Conservation (phyloP, 2,888 invertebrate species). For the Noctuana brunneofusca region DNA sequence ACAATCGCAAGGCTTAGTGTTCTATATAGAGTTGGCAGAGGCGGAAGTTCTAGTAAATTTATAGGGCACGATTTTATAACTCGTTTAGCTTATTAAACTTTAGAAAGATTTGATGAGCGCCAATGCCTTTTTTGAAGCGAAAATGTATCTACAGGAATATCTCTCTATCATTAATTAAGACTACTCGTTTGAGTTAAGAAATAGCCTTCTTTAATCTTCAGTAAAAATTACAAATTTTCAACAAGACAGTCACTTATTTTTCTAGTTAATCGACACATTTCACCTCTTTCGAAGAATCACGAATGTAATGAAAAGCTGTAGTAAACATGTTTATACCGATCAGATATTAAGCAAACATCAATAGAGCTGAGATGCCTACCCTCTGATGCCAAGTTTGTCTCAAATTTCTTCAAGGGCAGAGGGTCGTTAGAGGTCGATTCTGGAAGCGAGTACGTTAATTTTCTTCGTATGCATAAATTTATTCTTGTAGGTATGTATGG, state of each 20-base stretch:
- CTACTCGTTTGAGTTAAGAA: too few relatives aligned
- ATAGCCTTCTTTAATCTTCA: background rate
- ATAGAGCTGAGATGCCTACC: conserved; percentile 46
- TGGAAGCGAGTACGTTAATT: background rate
- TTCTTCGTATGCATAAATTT: background rate
- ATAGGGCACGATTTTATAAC: too few relatives aligned
- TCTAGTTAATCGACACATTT: background rate
- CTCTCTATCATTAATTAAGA: too few relatives aligned
- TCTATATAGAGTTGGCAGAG: background rate
- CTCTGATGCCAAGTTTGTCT: conserved; percentile 47
- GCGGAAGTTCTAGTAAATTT: background rate
- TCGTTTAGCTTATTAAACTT: too few relatives aligned
- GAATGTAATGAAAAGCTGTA: conserved; percentile 10
- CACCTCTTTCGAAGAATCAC: background rate
- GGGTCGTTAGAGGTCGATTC: conserved; percentile 37
- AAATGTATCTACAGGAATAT: too few relatives aligned
- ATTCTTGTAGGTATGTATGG: too few relatives aligned
- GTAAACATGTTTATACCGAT: conserved; percentile 44
- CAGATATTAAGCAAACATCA: conserved; percentile 47
- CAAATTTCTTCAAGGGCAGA: conserved; percentile 46
- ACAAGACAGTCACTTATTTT: background rate
- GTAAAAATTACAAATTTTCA: background rate
- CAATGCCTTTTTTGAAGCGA: background rate
- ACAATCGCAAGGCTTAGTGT: background rate
- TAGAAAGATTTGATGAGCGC: too few relatives aligned